phyloP scores from a whole-genome alignment of 2,113 vertebrate species.

The Salvator merianae region DNA sequence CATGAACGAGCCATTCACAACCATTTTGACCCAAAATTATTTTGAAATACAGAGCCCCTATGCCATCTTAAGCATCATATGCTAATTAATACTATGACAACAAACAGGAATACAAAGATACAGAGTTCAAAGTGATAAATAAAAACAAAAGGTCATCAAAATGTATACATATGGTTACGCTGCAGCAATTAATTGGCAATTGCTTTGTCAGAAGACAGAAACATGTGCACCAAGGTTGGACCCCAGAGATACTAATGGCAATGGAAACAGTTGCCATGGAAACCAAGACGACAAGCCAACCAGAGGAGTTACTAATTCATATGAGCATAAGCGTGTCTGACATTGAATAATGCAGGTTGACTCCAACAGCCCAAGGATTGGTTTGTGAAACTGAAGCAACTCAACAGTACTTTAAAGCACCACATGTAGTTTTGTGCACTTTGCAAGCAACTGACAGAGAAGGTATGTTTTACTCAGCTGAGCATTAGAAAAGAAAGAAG shows the following conservation, averaged over 20 bases:
- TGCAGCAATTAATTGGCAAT: slow-evolving; percentile 58
- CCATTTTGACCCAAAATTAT: rapidly evolving
- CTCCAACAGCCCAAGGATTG: slow-evolving; percentile 11
- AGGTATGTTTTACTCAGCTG: neutral
- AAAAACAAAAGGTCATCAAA: slow-evolving; percentile 29
- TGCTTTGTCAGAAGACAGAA: slow-evolving; percentile 66
- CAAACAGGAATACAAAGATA: neutral
- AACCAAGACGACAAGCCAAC: slow-evolving; percentile 76
- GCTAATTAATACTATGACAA: neutral
- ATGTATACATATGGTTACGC: slow-evolving; percentile 44
- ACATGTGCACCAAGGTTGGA: slow-evolving; percentile 72
- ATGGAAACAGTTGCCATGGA: slow-evolving; percentile 85
- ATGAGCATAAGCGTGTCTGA: slow-evolving; percentile 67
- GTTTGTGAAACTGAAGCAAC: slow-evolving; percentile 38
- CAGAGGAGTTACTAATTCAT: slow-evolving; percentile 84
- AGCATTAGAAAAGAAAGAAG: neutral
- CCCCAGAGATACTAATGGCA: slow-evolving; percentile 81
- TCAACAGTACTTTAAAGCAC: neutral
- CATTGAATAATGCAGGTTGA: slow-evolving; percentile 69
- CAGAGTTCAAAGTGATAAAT: slow-evolving; percentile 28
- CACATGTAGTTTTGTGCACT: neutral
- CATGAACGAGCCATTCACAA: neutral
- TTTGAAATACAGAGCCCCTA: neutral
- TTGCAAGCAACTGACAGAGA: neutral
- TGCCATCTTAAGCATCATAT: rapidly evolving